Evolutionary conservation across 1,140 invertebrate genomes (phyloP).

Genomic region (Chrysomallon squamiferum): DNA sequence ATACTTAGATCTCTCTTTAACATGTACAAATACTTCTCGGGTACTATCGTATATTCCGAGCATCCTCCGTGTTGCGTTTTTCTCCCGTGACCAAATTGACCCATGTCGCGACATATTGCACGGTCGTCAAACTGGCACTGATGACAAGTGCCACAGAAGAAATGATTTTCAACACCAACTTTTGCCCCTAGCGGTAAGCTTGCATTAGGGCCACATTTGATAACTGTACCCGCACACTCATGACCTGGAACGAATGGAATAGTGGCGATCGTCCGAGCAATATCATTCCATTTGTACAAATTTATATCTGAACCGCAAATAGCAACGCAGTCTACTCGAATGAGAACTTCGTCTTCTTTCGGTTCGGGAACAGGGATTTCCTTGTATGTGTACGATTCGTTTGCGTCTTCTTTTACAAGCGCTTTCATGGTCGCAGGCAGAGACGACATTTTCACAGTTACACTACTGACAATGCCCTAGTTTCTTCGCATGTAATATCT

Average conservation of each 20-base stretch:
- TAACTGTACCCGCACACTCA: slow-evolving; percentile 55
- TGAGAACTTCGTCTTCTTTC: slow-evolving; percentile 47
- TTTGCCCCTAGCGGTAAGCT: slow-evolving; percentile 36
- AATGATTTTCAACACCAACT: slow-evolving; percentile 58
- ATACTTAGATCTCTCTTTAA: slow-evolving; percentile 45
- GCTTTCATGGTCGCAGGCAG: slow-evolving; percentile 52
- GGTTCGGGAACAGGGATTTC: slow-evolving; percentile 48
- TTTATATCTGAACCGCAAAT: slow-evolving; percentile 57
- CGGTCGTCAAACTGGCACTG: slow-evolving; percentile 43
- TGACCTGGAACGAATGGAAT: slow-evolving; percentile 57
- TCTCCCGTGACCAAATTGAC: slow-evolving; percentile 56
- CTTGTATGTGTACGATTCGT: slow-evolving; percentile 43
- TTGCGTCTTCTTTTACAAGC: slow-evolving; percentile 46
- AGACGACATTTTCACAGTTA: no score
- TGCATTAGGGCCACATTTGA: slow-evolving; percentile 52
- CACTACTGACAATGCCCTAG: no score
- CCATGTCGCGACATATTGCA: slow-evolving; percentile 56
- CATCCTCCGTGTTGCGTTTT: slow-evolving; percentile 53
- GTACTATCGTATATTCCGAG: slow-evolving; percentile 53
- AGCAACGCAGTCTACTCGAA: slow-evolving; percentile 50
- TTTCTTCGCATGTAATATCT: no score
- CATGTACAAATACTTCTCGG: slow-evolving; percentile 47
- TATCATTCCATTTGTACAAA: slow-evolving; percentile 52
- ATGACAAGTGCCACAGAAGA: slow-evolving; percentile 53
- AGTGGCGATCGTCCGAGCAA: slow-evolving; percentile 51